phyloP scores from a whole-genome alignment of 2,113 vertebrate species.

The Cygnus atratus region DNA sequence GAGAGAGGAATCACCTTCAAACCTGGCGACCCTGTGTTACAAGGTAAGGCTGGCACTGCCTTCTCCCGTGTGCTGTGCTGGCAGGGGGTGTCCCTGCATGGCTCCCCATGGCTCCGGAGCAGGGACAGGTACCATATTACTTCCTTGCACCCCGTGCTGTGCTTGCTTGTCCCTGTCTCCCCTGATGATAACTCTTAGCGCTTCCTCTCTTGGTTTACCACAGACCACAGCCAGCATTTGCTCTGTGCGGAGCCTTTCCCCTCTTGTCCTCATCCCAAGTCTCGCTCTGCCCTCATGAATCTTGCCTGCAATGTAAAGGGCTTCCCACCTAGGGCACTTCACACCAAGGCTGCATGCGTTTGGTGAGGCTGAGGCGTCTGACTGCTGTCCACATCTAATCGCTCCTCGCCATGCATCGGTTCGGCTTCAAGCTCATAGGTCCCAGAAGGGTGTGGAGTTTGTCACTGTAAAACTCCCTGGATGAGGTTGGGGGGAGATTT shows the following conservation, averaged over 20 bases:
- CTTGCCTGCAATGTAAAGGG: background rate
- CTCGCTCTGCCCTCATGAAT: background rate
- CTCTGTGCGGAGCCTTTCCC: background rate
- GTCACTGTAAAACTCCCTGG: background rate
- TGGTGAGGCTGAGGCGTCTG: background rate
- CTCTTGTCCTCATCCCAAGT: background rate
- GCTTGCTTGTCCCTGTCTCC: background rate
- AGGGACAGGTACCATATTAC: background rate
- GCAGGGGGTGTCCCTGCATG: background rate
- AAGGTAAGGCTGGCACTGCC: slow-evolving; percentile 80
- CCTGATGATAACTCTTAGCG: background rate
- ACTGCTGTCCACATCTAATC: background rate
- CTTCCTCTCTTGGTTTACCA: background rate
- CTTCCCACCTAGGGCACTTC: background rate
- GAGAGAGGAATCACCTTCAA: slow-evolving; percentile 96
- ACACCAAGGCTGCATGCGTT: background rate
- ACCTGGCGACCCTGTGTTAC: slow-evolving; percentile 96
- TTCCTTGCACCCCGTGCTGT: background rate
- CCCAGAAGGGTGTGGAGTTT: background rate
- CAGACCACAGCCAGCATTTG: background rate
- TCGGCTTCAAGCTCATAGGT: background rate
- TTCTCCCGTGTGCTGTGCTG: background rate
- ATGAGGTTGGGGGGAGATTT: background rate
- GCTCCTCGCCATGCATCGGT: background rate
- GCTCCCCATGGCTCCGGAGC: background rate